Base-by-base conservation (phyloP, 2,888 invertebrate genomes). In the Phalera bucephala region DNA sequence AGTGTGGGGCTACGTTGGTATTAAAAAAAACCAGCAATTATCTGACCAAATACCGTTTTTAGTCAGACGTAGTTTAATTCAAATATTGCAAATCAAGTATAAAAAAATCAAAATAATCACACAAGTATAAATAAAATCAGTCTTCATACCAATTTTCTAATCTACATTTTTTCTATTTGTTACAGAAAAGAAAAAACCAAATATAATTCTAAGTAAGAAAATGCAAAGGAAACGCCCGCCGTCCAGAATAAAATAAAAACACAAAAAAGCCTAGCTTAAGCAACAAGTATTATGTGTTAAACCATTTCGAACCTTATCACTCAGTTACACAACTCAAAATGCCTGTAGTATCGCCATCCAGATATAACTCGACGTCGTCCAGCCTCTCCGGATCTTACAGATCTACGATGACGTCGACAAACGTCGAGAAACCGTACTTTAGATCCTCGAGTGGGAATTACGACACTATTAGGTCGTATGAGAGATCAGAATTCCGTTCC, bases 281-380 rank as follows among this genome's bases (percentile, higher is more conserved):
- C 27, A 2, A 28, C 6, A 29, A 29, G 19, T 17, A 11, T n/a
- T n/a, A 11, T 29, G 17, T 19, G 29, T 19, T 9, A 19, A 19
- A 29, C 8, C 3, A 17, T 17, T 17, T 17, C 20, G 20, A 21
- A 10, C 11, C 10, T 14, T 6, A 2, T n/a, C n/a, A n/a, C n/a
- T n/a, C n/a, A n/a, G n/a, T n/a, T n/a, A n/a, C n/a, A n/a, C n/a
- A n/a, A n/a, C 15, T 36, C 69, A 86, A 62, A 48, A 92, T 92
- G 92, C 92, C 92, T 50, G 92, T 92, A 29, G 86, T 91, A 4
- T 91, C 91, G 9, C 92, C 92, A 2, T 91, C 92, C 15, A 73
- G 92, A 22, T 89, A 80, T 52, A 75, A 67, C 17, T 63, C 82
- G 0, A 72, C 82, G 1, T 89, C 91, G 19, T 80, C 87, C 38